Percentiles rank a stretch among this genome's conserved stretches.
These are phyloP conservation scores for Mormyrus proboscirostris DNA, from an alignment of 2,797 vertebrate species.

Conservation along the genomic window DNA sequence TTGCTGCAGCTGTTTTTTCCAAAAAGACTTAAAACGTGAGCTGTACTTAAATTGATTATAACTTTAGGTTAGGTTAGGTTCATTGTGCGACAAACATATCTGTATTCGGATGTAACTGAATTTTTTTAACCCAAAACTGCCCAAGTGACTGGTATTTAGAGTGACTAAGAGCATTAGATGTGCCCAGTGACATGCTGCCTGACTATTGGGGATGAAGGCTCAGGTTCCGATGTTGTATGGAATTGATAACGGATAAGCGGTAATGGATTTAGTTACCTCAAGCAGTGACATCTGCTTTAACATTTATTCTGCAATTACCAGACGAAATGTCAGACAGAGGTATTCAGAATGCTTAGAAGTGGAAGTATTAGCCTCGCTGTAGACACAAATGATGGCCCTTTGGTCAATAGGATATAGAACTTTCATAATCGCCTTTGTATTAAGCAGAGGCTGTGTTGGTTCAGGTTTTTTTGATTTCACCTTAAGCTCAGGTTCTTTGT, in stretches of 20 bases:
- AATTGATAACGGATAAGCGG: background rate
- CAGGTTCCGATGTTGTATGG: background rate
- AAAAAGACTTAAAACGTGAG: slow-evolving; percentile 58
- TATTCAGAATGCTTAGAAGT: background rate
- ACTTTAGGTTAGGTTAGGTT: background rate
- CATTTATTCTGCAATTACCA: background rate
- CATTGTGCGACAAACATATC: background rate
- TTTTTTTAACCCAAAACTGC: slow-evolving; percentile 35
- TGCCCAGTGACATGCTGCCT: background rate
- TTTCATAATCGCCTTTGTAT: background rate
- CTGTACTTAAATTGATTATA: slow-evolving; percentile 58
- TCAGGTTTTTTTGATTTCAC: background rate
- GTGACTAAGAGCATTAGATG: background rate
- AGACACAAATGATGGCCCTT: background rate
- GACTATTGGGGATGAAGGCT: background rate
- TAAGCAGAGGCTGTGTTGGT: background rate
- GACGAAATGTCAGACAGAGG: background rate
- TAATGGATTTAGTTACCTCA: background rate
- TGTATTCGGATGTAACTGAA: background rate
- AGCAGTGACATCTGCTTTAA: background rate
- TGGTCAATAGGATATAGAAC: background rate
- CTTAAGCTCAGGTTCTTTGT: background rate
- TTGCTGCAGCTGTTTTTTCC: slow-evolving; percentile 59
- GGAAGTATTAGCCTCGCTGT: background rate
- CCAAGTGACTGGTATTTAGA: slow-evolving; percentile 45